A percentile compares a stretch with the other conserved stretches of the same genome.
Evolutionary conservation across 2,888 invertebrate genomes (phyloP).

Genomic region (Ennomos fuscantarius): DNA sequence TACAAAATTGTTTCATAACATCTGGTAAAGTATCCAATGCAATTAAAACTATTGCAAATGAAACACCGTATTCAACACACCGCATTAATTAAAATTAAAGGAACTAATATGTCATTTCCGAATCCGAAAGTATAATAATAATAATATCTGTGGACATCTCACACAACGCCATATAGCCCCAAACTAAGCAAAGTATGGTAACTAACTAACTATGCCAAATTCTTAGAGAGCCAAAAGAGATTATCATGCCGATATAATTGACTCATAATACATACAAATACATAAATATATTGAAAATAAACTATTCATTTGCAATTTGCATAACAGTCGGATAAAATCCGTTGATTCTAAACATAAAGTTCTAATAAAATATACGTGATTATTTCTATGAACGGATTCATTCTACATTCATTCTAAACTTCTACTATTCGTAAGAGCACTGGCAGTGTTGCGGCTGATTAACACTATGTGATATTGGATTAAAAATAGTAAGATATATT

Average conservation of each 20-base stretch:
- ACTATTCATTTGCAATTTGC: constrained; percentile 14
- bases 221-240: constrained; percentile 32
- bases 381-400: constrained; percentile 45
- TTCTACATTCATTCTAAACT: constrained; percentile 34
- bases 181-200: no score
- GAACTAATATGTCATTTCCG: no score
- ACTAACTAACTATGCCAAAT: neutral
- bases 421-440: constrained; percentile 51
- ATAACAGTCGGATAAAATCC: constrained; percentile 14
- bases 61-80: no score
- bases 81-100: no score
- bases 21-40: no score
- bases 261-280: constrained; percentile 25
- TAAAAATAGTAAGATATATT: constrained; percentile 29
- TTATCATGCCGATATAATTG: constrained; percentile 28
- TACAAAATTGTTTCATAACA: no score
- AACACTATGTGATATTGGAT: constrained; percentile 44
- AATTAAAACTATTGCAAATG: no score
- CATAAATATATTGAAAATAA: constrained; percentile 13
- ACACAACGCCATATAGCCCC: no score
- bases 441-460: constrained; percentile 70
- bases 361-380: constrained; percentile 13
- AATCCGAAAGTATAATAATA: no score
- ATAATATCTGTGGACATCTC: no score
- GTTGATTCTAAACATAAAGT: constrained; percentile 1